These are phyloP conservation scores for Apostichopus californicus DNA, from an alignment of 35 echinoderm and acorn worm species.

Conservation along the genomic window DNA sequence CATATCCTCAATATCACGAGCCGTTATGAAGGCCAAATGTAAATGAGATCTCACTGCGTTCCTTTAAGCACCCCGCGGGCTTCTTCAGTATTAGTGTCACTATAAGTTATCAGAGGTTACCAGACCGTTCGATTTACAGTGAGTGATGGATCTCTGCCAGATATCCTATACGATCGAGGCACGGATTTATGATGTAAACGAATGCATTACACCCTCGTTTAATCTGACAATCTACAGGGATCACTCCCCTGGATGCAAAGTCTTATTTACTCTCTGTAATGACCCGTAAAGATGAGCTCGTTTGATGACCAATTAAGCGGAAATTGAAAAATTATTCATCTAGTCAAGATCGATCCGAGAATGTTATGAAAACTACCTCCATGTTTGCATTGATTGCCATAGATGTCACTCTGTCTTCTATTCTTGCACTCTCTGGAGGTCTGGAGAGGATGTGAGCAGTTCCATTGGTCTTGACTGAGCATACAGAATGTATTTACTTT, in stretches of 20 bases:
- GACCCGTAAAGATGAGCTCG: constrained; percentile 14
- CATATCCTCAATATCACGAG: too few relatives aligned
- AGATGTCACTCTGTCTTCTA: not conserved
- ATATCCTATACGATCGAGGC: not conserved
- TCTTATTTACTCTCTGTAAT: constrained; percentile 9
- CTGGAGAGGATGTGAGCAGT: not conserved
- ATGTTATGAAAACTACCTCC: constrained; percentile 16
- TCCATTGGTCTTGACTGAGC: not conserved
- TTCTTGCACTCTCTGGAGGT: not conserved
- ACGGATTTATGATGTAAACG: constrained; percentile 11
- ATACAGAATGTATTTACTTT: constrained; percentile 2
- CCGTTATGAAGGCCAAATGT: too few relatives aligned
- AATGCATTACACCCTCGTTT: not conserved
- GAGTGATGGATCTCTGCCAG: not conserved
- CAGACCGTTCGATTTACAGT: not conserved
- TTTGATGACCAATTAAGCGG: constrained; percentile 20
- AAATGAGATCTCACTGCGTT: too few relatives aligned
- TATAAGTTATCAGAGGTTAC: not conserved
- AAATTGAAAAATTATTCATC: constrained; percentile 22
- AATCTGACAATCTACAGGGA: not conserved
- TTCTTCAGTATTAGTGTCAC: not conserved
- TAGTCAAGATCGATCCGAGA: constrained; percentile 10
- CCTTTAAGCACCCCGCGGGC: not conserved
- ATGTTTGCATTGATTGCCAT: constrained; percentile 12
- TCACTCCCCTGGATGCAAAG: not conserved